Base-by-base conservation (phyloP, 53 echinoderm and acorn worm species). In the Holothuria scabra region DNA sequence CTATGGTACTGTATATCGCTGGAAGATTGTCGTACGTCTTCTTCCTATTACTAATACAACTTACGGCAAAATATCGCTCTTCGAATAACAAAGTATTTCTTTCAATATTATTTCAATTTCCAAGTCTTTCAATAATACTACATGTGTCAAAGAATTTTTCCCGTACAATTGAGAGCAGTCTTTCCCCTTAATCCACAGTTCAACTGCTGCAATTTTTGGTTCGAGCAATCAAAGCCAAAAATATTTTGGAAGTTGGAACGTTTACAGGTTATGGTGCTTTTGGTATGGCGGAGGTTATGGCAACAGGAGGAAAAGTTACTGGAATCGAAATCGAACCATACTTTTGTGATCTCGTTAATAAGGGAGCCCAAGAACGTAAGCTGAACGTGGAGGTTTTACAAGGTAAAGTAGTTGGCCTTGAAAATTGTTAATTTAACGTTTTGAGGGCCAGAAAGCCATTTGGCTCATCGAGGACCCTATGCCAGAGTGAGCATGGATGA, bases 221-320 rank as follows among this genome's bases (percentile, higher is more conserved):
- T 52, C 76, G 84, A 20, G 58, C 62, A 68, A 49, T 66, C 5
- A 65, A 83, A 1, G 78, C 84, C 6, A 75, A 56, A 41, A 66
- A 34, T 37, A 75, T 88, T 22, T 79, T 88, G 44, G 89, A 88
- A 33, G 63, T 88, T 41, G 89, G 89, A 38, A 79, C 78, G 10
- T 88, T 80, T 61, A 84, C 80, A 16, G 89, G 89, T 22, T 88
- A 83, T 44, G 79, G 76, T 4, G 84, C 89, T 9, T 74, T 84
- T 60, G 84, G 84, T 28, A 88, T 88, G 89, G 84, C 89, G 46
- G 89, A 88, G 61, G 89, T 18, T 65, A 84, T 88, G 84, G 84
- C 89, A 58, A 55, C 84, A 21, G 89, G 83, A 58, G 89, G 89
- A 28, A 64, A 59, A 24, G 65, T 88, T 8, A 82, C 84, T 12